A percentile compares a stretch with the other conserved stretches of the same genome.
Evolutionary conservation across 2,888 invertebrate genomes (phyloP).

Genomic region (Alsophila aescularia): DNA sequence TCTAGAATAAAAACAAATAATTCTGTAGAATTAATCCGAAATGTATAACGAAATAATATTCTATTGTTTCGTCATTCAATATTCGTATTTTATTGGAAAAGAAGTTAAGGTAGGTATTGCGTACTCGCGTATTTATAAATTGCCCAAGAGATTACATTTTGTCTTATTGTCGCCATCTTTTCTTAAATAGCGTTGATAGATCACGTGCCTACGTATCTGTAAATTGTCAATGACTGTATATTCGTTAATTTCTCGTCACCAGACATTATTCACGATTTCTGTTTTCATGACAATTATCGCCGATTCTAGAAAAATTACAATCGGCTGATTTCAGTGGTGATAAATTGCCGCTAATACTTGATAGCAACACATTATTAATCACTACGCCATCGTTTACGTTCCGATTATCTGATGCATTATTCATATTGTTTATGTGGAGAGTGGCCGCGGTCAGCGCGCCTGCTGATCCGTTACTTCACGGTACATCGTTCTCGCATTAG

Average conservation of each 20-base stretch:
- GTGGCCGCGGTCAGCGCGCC: slow-evolving; percentile 25
- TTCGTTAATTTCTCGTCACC: no score
- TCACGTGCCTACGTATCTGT: neutral
- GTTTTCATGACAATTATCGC: neutral
- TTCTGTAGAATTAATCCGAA: neutral
- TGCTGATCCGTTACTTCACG: slow-evolving; percentile 38
- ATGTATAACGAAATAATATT: neutral
- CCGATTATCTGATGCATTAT: slow-evolving; percentile 36
- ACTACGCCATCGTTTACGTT: slow-evolving; percentile 17
- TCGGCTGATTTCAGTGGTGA: neutral
- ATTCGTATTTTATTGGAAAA: neutral
- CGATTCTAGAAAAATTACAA: neutral
- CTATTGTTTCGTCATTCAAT: neutral
- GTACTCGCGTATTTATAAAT: neutral
- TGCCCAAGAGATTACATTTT: neutral
- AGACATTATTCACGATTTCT: no score
- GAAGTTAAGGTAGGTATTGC: neutral
- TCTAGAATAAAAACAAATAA: slow-evolving; percentile 6
- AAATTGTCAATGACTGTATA: no score
- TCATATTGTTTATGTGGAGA: slow-evolving; percentile 34
- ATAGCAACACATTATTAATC: slow-evolving; percentile 23
- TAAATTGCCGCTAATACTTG: neutral
- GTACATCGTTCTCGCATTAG: slow-evolving; percentile 44
- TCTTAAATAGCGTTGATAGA: neutral
- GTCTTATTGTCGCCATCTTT: neutral